phyloP scores from a whole-genome alignment of 37 sponge, comb jelly and placozoan species.

The Chondrilla cf. caribensis region DNA sequence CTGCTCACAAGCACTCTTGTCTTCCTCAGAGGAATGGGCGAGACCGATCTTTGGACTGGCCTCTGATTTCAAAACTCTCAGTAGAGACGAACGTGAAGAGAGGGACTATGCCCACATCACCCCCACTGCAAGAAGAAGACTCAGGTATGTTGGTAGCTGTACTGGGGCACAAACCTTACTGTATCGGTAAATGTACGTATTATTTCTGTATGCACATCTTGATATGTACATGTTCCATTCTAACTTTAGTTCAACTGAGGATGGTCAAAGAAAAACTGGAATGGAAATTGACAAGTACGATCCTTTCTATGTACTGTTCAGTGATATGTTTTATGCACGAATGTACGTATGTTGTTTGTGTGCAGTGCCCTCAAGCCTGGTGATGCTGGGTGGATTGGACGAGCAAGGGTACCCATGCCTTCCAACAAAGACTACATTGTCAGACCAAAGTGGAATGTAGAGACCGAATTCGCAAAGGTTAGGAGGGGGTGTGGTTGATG shows the following conservation, averaged over 20 bases:
- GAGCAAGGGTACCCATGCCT: conserved; percentile 94
- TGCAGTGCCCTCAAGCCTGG: conserved; percentile 86
- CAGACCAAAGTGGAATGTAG: conserved; percentile 87
- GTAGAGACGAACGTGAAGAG: conserved; percentile 89
- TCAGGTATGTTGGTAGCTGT: conserved; percentile 36
- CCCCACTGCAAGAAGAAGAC: conserved; percentile 52
- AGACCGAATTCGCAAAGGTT: conserved; percentile 54
- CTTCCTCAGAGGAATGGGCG: conserved; percentile 83
- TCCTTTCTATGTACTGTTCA: background rate
- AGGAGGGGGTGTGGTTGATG: background rate
- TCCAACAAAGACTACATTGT: conserved; percentile 94
- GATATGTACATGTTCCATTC: background rate
- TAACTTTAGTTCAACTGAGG: conserved; percentile 20
- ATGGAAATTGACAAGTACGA: conserved; percentile 32
- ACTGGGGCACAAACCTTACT: background rate
- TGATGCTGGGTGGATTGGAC: conserved; percentile 88
- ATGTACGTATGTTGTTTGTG: background rate
- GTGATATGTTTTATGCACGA: background rate
- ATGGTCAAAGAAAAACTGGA: conserved; percentile 28
- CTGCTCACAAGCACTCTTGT: background rate
- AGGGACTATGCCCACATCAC: conserved; percentile 74
- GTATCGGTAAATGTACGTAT: background rate
- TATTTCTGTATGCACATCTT: no score
- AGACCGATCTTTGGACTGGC: conserved; percentile 96
- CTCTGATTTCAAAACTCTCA: conserved; percentile 77